Evolutionary conservation across 2,888 invertebrate species (phyloP).

Genomic region (Ceramica pisi): DNA sequence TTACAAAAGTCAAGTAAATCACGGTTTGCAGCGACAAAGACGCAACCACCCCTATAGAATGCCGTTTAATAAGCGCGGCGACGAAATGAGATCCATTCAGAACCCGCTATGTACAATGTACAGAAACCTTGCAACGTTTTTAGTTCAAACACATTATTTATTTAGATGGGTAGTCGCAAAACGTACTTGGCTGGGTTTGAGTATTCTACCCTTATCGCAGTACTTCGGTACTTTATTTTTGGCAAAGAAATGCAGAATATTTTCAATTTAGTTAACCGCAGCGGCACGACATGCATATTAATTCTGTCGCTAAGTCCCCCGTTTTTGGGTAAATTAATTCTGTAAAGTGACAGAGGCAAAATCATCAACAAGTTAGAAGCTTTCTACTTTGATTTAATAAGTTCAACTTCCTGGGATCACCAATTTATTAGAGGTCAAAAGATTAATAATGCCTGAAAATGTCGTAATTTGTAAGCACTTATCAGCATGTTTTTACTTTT

Average conservation of each 20-base stretch:
- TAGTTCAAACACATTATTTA: slow-evolving; percentile 53
- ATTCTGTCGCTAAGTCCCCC: slow-evolving; percentile 7
- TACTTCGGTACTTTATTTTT: slow-evolving; percentile 21
- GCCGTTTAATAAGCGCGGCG: slow-evolving; percentile 41
- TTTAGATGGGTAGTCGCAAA: slow-evolving; percentile 37
- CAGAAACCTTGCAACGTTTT: slow-evolving; percentile 34
- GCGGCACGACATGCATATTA: slow-evolving; percentile 17
- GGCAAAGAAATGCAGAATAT: slow-evolving; percentile 26
- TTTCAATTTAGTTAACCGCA: slow-evolving; percentile 31
- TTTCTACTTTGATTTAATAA: not conserved
- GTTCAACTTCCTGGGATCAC: not conserved
- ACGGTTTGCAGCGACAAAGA: slow-evolving; percentile 13
- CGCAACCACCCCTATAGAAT: slow-evolving; percentile 21
- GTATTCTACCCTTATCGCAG: slow-evolving; percentile 39
- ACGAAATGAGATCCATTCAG: slow-evolving; percentile 49
- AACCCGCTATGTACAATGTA: slow-evolving; percentile 42
- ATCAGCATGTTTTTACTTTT: no score
- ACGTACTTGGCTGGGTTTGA: slow-evolving; percentile 39
- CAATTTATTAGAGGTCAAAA: no score
- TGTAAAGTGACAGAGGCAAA: not conserved
- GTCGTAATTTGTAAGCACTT: no score
- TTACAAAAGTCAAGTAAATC: slow-evolving; percentile 43
- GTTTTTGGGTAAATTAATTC: not conserved
- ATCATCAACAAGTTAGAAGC: not conserved
- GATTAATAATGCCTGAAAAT: no score